Evolutionary conservation across 2,113 vertebrate species (phyloP).

Genomic region (Silurus glanis): DNA sequence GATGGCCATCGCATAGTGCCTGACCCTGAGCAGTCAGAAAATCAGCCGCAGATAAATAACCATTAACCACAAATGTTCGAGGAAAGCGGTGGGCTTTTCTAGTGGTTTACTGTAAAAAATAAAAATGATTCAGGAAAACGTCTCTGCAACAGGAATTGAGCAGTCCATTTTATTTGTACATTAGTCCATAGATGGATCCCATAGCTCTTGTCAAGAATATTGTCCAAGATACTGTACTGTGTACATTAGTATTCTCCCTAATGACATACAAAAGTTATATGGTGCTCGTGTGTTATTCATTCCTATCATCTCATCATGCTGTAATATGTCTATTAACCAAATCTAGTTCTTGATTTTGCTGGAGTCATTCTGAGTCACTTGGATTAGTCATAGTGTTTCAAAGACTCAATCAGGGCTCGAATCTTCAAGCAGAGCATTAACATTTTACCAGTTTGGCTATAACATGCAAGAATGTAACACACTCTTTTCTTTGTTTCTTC

Average conservation of each 20-base stretch:
- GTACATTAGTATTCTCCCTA: neutral
- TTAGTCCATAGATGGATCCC: neutral
- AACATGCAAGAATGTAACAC: neutral
- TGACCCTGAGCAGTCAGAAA: conserved; percentile 45
- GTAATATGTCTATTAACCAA: neutral
- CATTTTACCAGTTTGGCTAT: neutral
- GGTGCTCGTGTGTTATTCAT: neutral
- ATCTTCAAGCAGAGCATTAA: neutral
- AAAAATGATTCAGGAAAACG: neutral
- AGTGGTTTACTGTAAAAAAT: neutral
- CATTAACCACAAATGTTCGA: conserved; percentile 42
- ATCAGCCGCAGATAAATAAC: conserved; percentile 50
- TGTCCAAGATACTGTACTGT: neutral
- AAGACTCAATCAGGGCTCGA: neutral
- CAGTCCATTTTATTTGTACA: neutral
- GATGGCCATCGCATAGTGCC: conserved; percentile 44
- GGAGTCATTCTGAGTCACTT: neutral
- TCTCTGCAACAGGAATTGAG: too few species aligned
- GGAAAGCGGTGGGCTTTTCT: neutral
- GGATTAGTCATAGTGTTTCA: neutral
- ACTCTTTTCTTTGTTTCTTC: neutral
- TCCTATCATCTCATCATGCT: neutral
- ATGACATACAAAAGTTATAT: neutral
- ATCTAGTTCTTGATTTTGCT: neutral
- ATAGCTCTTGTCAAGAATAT: neutral